Evolutionary conservation across 1,140 invertebrate genomes (phyloP).

Genomic region (Leptinotarsa lineolata): DNA sequence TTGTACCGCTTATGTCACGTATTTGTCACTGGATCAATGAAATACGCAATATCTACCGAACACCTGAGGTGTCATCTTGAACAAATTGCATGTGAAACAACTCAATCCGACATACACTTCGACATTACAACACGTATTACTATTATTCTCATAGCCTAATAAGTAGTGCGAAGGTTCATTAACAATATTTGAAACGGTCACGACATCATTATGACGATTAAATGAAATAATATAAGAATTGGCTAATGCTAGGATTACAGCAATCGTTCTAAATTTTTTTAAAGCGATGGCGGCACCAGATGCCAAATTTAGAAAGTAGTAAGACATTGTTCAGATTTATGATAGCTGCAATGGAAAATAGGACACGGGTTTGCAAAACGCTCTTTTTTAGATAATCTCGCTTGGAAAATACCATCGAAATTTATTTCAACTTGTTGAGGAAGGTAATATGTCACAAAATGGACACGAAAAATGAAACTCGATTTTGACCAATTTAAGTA

Average conservation of each 20-base stretch:
- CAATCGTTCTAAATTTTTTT: neutral
- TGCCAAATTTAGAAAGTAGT: slow-evolving; percentile 22
- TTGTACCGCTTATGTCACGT: no score
- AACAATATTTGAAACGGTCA: neutral
- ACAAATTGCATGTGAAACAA: slow-evolving; percentile 1
- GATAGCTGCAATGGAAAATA: slow-evolving; percentile 12
- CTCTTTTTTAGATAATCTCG: neutral
- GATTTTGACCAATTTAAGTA: no score
- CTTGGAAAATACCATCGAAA: no score
- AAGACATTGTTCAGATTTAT: slow-evolving; percentile 21
- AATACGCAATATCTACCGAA: no score
- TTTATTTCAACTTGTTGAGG: no score
- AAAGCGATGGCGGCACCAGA: neutral
- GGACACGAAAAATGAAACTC: no score
- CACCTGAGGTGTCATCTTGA: no score
- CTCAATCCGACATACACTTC: neutral
- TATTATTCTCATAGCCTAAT: slow-evolving; percentile 1
- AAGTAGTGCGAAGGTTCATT: neutral
- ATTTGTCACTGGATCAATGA: no score
- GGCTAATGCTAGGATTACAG: neutral
- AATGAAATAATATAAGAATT: neutral
- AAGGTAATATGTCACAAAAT: no score
- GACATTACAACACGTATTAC: neutral
- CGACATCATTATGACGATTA: neutral
- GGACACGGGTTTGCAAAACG: neutral